Evolutionary conservation across 1,140 invertebrate genomes (phyloP).

Genomic region (Belonocnema kinseyi): DNA sequence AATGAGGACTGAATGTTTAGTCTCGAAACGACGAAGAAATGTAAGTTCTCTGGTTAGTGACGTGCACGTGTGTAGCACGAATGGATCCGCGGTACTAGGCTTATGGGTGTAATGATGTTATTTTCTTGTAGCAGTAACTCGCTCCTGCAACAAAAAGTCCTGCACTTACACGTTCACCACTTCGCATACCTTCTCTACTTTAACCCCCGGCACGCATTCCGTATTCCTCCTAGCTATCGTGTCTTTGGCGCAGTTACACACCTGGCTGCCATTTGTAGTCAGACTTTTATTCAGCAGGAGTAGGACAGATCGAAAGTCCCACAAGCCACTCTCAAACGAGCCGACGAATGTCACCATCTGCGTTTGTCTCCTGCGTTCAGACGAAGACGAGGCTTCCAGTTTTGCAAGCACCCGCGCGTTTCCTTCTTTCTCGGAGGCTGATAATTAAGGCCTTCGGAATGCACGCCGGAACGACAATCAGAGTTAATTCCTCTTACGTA

Average conservation of each 20-base stretch:
- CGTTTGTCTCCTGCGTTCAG: slow-evolving; percentile 11
- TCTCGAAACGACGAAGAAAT: too few relatives aligned
- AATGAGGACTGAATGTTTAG: background rate
- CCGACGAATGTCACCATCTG: slow-evolving; percentile 45
- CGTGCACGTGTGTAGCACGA: slow-evolving; percentile 35
- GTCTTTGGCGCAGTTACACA: slow-evolving; percentile 57
- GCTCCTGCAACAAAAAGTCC: slow-evolving; percentile 53
- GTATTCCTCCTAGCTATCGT: slow-evolving; percentile 47
- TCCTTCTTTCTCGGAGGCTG: slow-evolving; percentile 35
- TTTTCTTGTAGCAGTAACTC: slow-evolving; percentile 65
- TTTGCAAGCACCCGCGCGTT: slow-evolving; percentile 27
- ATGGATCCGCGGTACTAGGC: slow-evolving; percentile 36
- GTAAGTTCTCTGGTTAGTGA: too few relatives aligned
- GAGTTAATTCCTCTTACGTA: slow-evolving; percentile 43
- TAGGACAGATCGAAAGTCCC: slow-evolving; percentile 47
- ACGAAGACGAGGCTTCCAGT: background rate
- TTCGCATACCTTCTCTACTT: slow-evolving; percentile 54
- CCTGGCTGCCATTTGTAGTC: slow-evolving; percentile 51
- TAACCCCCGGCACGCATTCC: slow-evolving; percentile 56
- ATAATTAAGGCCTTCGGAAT: slow-evolving; percentile 60
- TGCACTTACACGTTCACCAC: slow-evolving; percentile 57
- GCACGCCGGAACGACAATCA: slow-evolving; percentile 49
- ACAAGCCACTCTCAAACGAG: slow-evolving; percentile 43
- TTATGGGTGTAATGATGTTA: slow-evolving; percentile 66
- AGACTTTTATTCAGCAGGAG: slow-evolving; percentile 49